Evolutionary conservation across 1,140 invertebrate species (phyloP), one percentile per base, ranked within the genome.

Genomic region (Teleopsis dalmanni): DNA sequence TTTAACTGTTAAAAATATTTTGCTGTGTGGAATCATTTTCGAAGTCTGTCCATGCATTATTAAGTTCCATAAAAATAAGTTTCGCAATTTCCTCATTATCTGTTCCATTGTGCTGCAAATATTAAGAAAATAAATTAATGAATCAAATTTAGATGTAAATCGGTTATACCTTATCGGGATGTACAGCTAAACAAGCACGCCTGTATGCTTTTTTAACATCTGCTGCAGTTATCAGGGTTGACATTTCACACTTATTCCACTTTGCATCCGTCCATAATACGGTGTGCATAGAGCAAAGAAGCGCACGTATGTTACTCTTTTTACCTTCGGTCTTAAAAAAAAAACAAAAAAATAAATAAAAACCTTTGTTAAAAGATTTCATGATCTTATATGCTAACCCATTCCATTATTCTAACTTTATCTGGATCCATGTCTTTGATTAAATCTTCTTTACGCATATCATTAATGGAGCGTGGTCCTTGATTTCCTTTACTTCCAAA

Each of bases 11-110:
- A 54, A 91, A 91, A 65, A 91, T 73, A 66, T 89, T 88, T 70
- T 91, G 87, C 68, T 91, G 87, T 51, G 83, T 81, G 27, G 83
- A 75, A 70, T 91, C 87, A 60, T 90, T 91, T 73, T 99, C 95
- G 73, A 99, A 99, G 63, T 95, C 89, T 55, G 84, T 86, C 94
- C 95, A 99, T 10, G 95, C 95, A 68, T 98, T 96, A 74, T 97
- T 99, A 53, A 99, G 75, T 76, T 99, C 95, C 82, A 98, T 95
- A 74, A 99, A 99, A 62, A 99, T 95, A 62, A 96, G 72, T 75
- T 95, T 96, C 10, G 97, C 95, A 62, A 98, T 77, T 57, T 85
- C 83, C 72, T 95, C 91, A 64, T 94, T 89, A 26, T 81, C 78
- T 1, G 88, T 91, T 27, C 90, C 91, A 55, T 84, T 80, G 83